Base-by-base conservation (phyloP, 2,888 invertebrate genomes). In the Fissipunctia ypsillon region DNA sequence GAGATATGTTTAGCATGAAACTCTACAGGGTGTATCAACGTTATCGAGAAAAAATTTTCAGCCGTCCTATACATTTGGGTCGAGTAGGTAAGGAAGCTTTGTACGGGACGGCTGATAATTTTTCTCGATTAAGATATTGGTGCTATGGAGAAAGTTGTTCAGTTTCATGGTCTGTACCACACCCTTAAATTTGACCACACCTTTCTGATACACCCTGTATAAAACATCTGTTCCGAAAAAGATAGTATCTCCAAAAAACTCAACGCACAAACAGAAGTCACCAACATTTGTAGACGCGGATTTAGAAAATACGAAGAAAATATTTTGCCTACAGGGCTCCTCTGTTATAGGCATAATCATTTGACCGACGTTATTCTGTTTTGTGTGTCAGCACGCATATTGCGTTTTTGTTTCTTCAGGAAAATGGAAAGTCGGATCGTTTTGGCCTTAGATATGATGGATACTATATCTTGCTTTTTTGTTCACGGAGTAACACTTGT, bases 321-420 rank as follows among this genome's bases (percentile, higher is more conserved):
- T 85, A 80, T 83, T 84, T 73, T 83, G 76, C 81, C 77, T 80
- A 81, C 76, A 48, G 60, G 73, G 67, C 76, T 41, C 61, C 73
- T 84, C 79, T 84, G 81, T 75, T 81, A 78, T 69, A 82, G 56
- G 64, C 78, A 76, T 79, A 81, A 85, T 84, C 83, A 83, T 84
- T 82, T 80, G 81, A 81, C 81, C 80, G 73, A 70, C 78, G 68
- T 82, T 73, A 77, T 85, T 81, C 74, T 78, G 70, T 80, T 75
- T 78, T 80, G 65, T 78, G 73, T 78, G 70, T 79, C 76, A 84
- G 69, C 69, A 67, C 57, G 69, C 69, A 73, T 82, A 81, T 84
- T 74, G 69, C 54, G 74, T 80, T 76, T 76, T 76, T 76, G 76
- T 84, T 84, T 59, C 78, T 59, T 59, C 60, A 71, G 63, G 72